phyloP scores from a whole-genome alignment of 1,140 invertebrate genomes.

The Atta cephalotes region DNA sequence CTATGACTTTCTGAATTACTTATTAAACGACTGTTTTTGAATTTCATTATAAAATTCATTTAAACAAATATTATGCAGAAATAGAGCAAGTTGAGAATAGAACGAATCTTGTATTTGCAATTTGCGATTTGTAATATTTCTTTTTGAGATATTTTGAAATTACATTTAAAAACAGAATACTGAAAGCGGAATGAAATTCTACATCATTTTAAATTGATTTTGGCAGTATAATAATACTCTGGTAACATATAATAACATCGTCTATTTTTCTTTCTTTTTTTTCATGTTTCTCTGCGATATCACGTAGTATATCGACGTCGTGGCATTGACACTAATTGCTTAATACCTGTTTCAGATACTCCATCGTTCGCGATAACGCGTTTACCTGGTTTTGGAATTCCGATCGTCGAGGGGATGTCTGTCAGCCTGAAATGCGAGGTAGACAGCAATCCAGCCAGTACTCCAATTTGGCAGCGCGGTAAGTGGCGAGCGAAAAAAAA shows the following conservation, averaged over 20 bases:
- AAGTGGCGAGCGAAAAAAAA: conserved; percentile 71
- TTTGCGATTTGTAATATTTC: not conserved
- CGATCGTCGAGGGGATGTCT: conserved; percentile 93
- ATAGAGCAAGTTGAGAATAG: not conserved
- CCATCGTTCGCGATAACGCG: conserved; percentile 96
- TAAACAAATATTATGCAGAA: not conserved
- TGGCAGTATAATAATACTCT: not conserved
- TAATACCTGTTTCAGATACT: conserved; percentile 90
- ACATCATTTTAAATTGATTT: conserved; percentile 1
- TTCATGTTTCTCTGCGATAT: not conserved
- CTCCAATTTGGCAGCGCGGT: conserved; percentile 92
- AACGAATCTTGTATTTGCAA: not conserved
- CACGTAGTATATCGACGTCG: conserved; percentile 49
- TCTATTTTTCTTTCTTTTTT: not conserved
- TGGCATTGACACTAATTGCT: conserved; percentile 72
- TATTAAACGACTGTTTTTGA: conserved; percentile 32
- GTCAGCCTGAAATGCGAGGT: conserved; percentile 96
- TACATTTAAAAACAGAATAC: not conserved
- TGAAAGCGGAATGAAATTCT: not conserved
- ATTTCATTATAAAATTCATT: conserved; percentile 36
- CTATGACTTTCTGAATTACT: conserved; percentile 18
- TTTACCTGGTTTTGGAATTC: conserved; percentile 95
- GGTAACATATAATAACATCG: not conserved
- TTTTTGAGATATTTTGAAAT: not conserved
- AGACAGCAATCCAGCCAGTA: conserved; percentile 95